These are phyloP conservation scores for Carcharodon carcharias DNA, from an alignment of 2,797 vertebrate species.

Conservation along the genomic window DNA sequence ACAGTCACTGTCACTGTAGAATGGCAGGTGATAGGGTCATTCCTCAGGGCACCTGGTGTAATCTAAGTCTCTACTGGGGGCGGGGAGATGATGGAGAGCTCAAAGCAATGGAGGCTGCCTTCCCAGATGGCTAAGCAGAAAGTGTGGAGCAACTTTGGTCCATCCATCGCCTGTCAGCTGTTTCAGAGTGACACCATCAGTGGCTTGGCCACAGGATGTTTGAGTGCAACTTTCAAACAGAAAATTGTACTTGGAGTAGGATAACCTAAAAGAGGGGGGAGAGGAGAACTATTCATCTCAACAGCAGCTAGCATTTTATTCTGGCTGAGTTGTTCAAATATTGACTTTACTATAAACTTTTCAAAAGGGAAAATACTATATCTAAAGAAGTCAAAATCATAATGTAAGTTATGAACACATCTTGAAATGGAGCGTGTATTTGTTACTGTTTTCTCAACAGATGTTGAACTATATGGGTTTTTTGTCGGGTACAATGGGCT, in stretches of 20 bases:
- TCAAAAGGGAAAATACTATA: background rate
- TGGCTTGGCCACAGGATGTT: background rate
- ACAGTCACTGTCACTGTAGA: background rate
- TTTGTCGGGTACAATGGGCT: background rate
- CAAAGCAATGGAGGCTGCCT: background rate
- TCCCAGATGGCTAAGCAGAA: background rate
- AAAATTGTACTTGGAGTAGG: background rate
- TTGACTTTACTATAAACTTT: background rate
- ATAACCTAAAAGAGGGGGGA: background rate
- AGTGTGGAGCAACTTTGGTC: background rate
- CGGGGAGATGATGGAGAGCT: background rate
- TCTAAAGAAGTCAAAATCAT: background rate
- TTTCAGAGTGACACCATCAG: background rate
- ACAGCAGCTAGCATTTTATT: background rate
- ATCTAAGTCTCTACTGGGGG: background rate
- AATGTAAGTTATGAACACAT: background rate
- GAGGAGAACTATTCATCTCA: background rate
- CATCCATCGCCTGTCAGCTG: background rate
- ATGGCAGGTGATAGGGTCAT: too few species aligned
- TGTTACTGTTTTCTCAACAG: background rate
- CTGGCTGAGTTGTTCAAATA: constrained; percentile 1
- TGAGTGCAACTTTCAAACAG: background rate
- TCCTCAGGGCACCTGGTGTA: background rate
- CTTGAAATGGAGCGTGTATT: background rate
- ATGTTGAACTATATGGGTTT: background rate